Evolutionary conservation across 2,888 invertebrate genomes (phyloP), one percentile per base, ranked within the genome.

Genomic region (Polylopha cassiicola): DNA sequence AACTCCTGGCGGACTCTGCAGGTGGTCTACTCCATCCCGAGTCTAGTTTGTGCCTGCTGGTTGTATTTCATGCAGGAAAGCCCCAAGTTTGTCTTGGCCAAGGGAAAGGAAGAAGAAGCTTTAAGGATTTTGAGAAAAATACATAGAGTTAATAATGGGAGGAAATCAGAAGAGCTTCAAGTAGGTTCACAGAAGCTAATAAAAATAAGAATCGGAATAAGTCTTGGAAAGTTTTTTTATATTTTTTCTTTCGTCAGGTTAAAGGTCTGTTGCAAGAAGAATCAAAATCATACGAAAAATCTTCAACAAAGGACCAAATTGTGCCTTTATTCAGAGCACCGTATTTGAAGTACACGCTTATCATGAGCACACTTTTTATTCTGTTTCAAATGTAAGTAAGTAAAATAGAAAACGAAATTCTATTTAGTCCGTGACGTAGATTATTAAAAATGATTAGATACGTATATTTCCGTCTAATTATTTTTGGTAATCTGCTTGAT

Each of bases 1-100:
- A 87, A 89, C 57, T 91, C 92, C 0, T 94, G 94, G 94, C 80
- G 94, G n/a, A 61, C 92, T 1, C 87, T 92, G 46, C 61, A 93
- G 8, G 69, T 91, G 1, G 61, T 90, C 0, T 88, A 92, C 58
- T 88, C 89, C 0, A 8, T 89, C 0, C 89, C 94, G 0, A 86
- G 89, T 37, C 43, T 92, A 1, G 30, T 91, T 2, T 87, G 90
- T 0, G 86, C 89, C 0, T 7, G 87, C 0, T 86, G 88, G 47
- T 62, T 90, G n/a, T 66, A 76, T 9, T 78, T 78, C 37, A 77
- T 91, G 58, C 90, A 92, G 0, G 95, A 95, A 68, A 94, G 92
- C 50, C 94, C 95, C 0, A 92, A 93, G 65, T 95, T 89, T 60
- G 73, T 89, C 18, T 79, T 90, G 26, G 76, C 88, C 0, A 89